phyloP scores from a whole-genome alignment of 2,113 vertebrate genomes.

The Semicossyphus pulcher region DNA sequence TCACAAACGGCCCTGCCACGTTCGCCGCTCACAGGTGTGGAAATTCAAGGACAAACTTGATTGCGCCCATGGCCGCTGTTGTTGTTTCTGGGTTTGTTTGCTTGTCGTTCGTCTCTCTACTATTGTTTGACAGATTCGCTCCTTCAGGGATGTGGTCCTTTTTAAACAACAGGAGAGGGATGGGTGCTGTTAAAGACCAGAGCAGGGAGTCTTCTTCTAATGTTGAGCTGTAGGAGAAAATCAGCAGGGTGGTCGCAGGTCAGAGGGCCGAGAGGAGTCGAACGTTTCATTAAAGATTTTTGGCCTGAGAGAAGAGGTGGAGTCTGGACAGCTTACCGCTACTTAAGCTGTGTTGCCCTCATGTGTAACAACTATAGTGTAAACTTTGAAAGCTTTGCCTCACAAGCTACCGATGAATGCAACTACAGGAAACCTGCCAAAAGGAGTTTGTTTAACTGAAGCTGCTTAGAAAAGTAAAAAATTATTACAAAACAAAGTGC shows the following conservation, averaged over 20 bases:
- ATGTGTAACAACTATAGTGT: no score
- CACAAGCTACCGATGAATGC: no score
- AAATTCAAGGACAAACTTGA: conserved; percentile 81
- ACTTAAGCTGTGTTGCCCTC: no score
- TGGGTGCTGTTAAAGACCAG: conserved; percentile 43
- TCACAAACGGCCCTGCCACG: conserved; percentile 68
- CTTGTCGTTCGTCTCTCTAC: conserved; percentile 56
- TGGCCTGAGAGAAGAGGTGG: conserved; percentile 2
- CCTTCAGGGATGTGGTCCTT: conserved; percentile 52
- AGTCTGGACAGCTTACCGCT: no score
- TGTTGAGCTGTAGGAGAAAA: conserved; percentile 3
- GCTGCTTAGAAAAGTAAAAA: no score
- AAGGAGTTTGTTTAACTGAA: no score
- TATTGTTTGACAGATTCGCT: conserved; percentile 66
- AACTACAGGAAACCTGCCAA: no score
- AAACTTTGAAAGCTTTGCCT: no score
- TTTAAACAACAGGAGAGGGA: conserved; percentile 44
- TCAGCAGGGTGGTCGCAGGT: background rate
- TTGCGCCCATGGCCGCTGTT: conserved; percentile 52
- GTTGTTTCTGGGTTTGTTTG: conserved; percentile 74
- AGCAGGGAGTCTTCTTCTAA: conserved; percentile 44
- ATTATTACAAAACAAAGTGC: no score
- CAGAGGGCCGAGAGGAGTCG: background rate
- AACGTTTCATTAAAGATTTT: background rate
- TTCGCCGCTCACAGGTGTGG: conserved; percentile 76